phyloP scores from a whole-genome alignment of 2,888 invertebrate genomes.

The Balanococcus diminutus region DNA sequence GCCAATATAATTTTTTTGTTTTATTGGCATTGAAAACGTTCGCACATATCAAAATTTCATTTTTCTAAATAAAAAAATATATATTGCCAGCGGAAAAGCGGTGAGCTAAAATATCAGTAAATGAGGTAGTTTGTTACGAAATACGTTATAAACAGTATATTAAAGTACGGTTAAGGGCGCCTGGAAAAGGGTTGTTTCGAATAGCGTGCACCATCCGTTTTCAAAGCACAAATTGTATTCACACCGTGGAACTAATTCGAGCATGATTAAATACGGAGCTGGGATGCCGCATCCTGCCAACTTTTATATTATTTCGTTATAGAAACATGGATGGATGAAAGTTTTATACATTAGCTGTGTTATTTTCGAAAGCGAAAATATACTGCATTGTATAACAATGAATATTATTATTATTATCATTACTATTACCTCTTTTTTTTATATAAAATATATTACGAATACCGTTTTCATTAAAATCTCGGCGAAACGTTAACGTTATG shows the following conservation, averaged over 20 bases:
- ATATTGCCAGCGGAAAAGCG: slow-evolving; percentile 24
- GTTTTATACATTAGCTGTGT: neutral
- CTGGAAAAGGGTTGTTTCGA: slow-evolving; percentile 24
- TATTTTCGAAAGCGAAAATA: neutral
- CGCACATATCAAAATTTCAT: slow-evolving; percentile 11
- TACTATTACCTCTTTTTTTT: neutral
- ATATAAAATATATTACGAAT: neutral
- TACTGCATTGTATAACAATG: neutral
- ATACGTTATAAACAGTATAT: slow-evolving; percentile 34
- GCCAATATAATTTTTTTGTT: slow-evolving; percentile 3
- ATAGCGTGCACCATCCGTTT: slow-evolving; percentile 35
- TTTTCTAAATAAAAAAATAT: slow-evolving; percentile 12
- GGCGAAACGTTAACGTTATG: neutral
- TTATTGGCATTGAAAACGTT: slow-evolving; percentile 21
- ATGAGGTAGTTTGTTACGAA: slow-evolving; percentile 32
- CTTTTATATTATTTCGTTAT: neutral
- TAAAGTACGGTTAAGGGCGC: slow-evolving; percentile 32
- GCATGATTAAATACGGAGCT: neutral
- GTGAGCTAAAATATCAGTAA: slow-evolving; percentile 35
- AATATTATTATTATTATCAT: neutral
- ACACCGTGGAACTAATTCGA: slow-evolving; percentile 37
- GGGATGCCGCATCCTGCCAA: neutral
- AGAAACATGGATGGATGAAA: neutral
- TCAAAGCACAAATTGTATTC: slow-evolving; percentile 26
- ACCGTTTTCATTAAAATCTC: neutral